Evolutionary conservation across 2,888 invertebrate genomes (phyloP).

Genomic region (Ceraclea dissimilis): DNA sequence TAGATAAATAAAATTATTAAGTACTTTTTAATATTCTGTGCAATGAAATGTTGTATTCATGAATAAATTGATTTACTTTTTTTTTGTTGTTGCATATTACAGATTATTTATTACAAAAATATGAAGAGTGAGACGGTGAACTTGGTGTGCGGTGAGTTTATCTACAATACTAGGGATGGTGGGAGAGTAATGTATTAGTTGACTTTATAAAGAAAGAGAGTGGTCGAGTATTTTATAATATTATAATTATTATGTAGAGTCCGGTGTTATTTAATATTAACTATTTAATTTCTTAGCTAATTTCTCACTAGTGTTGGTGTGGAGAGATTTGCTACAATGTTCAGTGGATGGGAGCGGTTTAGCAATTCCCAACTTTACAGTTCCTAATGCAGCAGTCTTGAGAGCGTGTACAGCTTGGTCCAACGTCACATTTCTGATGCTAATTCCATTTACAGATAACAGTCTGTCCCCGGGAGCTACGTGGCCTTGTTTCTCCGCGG

Average conservation of each 20-base stretch:
- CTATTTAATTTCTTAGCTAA: constrained; percentile 20
- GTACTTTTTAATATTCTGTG: no score
- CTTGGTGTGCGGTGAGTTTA: no score
- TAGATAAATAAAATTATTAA: no score
- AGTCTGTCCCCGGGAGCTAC: constrained; percentile 94
- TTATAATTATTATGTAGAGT: not conserved
- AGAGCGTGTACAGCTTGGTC: constrained; percentile 94
- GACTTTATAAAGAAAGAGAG: no score
- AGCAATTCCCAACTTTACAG: constrained; percentile 87
- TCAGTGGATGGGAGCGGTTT: constrained; percentile 58
- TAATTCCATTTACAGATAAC: constrained; percentile 83
- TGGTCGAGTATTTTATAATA: not conserved
- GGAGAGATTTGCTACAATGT: constrained; percentile 20
- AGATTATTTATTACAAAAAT: no score
- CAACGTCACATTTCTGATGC: constrained; percentile 83
- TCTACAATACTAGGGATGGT: no score
- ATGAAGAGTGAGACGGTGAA: no score
- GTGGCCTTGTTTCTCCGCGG: constrained; percentile 91
- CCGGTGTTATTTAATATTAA: constrained; percentile 24
- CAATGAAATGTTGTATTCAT: no score
- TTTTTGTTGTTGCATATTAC: no score
- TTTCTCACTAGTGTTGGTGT: constrained; percentile 20
- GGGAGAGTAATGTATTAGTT: no score
- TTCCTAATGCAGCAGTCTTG: constrained; percentile 87
- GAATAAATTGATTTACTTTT: no score